Conservation (phyloP, 2,888 invertebrate species). For the Blera fallax region DNA sequence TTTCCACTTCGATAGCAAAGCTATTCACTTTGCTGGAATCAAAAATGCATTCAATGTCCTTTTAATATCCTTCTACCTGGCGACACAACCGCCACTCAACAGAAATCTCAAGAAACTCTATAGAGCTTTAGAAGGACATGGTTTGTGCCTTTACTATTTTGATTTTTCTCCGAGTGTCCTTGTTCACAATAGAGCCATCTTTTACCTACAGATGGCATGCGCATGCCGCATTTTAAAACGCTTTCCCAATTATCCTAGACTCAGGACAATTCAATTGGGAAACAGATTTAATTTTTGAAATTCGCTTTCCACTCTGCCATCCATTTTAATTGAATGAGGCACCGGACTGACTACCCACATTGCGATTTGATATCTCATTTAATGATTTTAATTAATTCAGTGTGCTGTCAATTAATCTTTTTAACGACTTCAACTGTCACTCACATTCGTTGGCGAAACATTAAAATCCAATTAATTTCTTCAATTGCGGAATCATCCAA, state of each 20-base stretch:
- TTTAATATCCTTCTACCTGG: conserved; percentile 19
- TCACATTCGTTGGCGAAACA: conserved; percentile 16
- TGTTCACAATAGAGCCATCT: not conserved
- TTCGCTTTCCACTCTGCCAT: not conserved
- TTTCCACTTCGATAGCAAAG: no score
- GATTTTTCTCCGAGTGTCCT: conserved; percentile 12
- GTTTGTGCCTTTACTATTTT: conserved; percentile 27
- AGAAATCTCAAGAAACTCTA: not conserved
- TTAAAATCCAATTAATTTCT: conserved; percentile 50
- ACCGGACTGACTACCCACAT: not conserved
- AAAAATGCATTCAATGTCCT: no score
- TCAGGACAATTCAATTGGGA: not conserved
- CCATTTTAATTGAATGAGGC: not conserved
- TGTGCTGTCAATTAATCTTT: conserved; percentile 45
- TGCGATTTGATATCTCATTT: not conserved
- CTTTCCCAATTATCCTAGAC: not conserved
- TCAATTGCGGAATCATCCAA: conserved; percentile 3
- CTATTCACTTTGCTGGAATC: no score
- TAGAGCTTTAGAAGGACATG: conserved; percentile 17
- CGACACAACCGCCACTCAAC: not conserved
- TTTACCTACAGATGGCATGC: conserved; percentile 27
- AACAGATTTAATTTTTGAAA: no score
- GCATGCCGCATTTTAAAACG: not conserved
- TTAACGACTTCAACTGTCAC: conserved; percentile 57
- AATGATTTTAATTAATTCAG: conserved; percentile 22